These are phyloP conservation scores for Drosophila bocki DNA, from an alignment of 1,140 invertebrate genomes.

Conservation along the genomic window DNA sequence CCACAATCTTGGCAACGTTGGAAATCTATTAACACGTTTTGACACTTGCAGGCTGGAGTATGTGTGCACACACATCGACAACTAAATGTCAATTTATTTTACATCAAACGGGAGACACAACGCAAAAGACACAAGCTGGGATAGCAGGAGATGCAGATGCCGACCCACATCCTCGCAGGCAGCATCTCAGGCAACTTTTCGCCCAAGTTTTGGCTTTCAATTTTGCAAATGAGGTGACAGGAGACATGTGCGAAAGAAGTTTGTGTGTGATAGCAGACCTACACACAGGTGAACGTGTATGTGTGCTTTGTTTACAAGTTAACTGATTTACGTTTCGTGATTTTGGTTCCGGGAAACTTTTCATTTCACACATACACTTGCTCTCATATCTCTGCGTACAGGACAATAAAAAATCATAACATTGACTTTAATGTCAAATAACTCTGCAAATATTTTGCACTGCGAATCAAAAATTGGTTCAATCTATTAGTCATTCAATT, in stretches of 20 bases:
- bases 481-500: too few species aligned
- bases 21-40: constrained; percentile 77
- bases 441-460: too few species aligned
- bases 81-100: constrained; percentile 82
- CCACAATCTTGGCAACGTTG: constrained; percentile 51
- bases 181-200: constrained; percentile 53
- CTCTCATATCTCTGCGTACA: too few species aligned
- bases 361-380: constrained; percentile 70
- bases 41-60: constrained; percentile 60
- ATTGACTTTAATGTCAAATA: too few species aligned
- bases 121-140: constrained; percentile 42
- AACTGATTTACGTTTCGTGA: constrained; percentile 77
- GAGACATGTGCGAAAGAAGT: constrained; percentile 68
- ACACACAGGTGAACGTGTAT: constrained; percentile 11
- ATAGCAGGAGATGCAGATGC: constrained; percentile 12
- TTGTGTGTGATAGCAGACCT: constrained; percentile 62
- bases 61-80: constrained; percentile 58
- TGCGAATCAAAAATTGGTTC: too few species aligned
- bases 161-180: constrained; percentile 7
- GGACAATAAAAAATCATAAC: too few species aligned
- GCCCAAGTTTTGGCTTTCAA: constrained; percentile 80
- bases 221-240: constrained; percentile 79
- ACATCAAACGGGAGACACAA: constrained; percentile 55
- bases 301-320: constrained; percentile 73
- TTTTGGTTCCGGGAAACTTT: constrained; percentile 70